A percentile compares a stretch with the other conserved stretches of the same genome.
Conservation (phyloP, 2,888 invertebrate genomes). For the Deilephila porcellus region DNA sequence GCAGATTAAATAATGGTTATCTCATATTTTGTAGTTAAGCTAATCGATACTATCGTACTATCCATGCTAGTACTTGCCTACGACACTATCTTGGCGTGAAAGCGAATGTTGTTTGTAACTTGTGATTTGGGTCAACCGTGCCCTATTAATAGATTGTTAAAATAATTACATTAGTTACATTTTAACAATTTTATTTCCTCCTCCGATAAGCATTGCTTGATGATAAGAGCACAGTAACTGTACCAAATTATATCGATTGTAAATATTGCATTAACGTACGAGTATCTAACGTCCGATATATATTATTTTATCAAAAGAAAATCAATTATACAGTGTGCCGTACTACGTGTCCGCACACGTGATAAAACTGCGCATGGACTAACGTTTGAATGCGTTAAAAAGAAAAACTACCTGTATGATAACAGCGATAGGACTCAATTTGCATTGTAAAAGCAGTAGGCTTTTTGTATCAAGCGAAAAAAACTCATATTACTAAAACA, state of each 20-base stretch:
- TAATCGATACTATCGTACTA: neutral
- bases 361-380: conserved; percentile 37
- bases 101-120: neutral
- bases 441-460: neutral
- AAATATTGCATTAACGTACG: neutral
- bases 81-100: neutral
- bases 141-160: neutral
- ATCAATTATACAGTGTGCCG: conserved; percentile 48
- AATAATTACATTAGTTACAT: neutral
- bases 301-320: conserved; percentile 50
- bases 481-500: conserved; percentile 1
- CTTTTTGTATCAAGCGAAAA: neutral
- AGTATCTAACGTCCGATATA: neutral
- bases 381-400: neutral
- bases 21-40: too few relatives aligned
- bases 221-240: neutral
- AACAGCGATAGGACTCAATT: neutral
- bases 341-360: conserved; percentile 43
- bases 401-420: conserved; percentile 14
- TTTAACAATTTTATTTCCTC: neutral
- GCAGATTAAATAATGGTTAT: too few relatives aligned
- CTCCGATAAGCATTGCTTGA: conserved; percentile 1
- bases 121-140: conserved; percentile 9
- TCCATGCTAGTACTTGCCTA: neutral
- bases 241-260: neutral